Evolutionary conservation across 2,113 vertebrate genomes (phyloP), one percentile per base, ranked within the genome.

Genomic region (Nymphicus hollandicus): DNA sequence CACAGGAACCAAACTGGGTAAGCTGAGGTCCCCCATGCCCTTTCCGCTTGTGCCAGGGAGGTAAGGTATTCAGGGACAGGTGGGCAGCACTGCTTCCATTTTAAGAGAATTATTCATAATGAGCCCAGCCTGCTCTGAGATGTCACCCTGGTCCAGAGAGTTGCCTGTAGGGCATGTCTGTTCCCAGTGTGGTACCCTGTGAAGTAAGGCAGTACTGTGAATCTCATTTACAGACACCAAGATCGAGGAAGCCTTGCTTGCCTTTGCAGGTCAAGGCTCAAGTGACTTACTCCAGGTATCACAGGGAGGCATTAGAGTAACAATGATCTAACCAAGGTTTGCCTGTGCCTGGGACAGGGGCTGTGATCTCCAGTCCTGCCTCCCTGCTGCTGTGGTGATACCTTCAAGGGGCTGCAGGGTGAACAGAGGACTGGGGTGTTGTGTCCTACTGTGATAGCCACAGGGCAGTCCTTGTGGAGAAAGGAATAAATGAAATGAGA

Each of bases 141-240:
- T 63, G 23, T 19, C 46, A 24, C n/a, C 47, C 28, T 35, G 37
- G 39, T 65, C 73, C 47, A 12, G 44, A 0, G 0, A 72, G 17
- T 16, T 9, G 4, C 60, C 60, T 0, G 0, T 28, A 81, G 61
- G 68, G 23, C 69, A 50, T 0, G 4, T 47, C 33, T 0, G 0
- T 55, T 81, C 55, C 63, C 23, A 43, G 20, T 1, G 3, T 3
- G 6, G 39, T 39, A 13, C 53, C 53, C 60, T 2, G 1, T 43
- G 70, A 87, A 79, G 71, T n/a, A 31, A 52, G 71, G 19, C 2
- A 0, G 20, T 33, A 22, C 66, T 65, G 33, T 23, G 52, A 19
- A 29, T 23, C 0, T 0, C 29, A 7, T 77, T 85, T 80, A 17
- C 27, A 65, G 74, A 47, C 35, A 77, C 44, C 18, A 23, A 61